Percentiles rank a stretch among this genome's conserved stretches.
These are phyloP conservation scores for Euglossa dilemma DNA, from an alignment of 1,140 invertebrate genomes.

Conservation along the genomic window DNA sequence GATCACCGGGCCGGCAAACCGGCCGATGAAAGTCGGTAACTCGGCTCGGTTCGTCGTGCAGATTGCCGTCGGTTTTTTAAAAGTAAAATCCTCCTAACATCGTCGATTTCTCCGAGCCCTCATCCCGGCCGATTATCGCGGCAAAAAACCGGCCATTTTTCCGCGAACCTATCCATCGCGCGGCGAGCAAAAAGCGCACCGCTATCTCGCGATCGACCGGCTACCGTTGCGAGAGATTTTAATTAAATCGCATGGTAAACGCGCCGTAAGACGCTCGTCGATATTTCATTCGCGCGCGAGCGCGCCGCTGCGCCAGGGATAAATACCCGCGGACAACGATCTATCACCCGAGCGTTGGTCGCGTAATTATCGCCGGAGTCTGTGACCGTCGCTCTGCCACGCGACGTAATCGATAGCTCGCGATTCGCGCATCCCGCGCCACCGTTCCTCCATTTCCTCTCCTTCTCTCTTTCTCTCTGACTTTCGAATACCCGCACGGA, in stretches of 20 bases:
- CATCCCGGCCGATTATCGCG: constrained; percentile 10
- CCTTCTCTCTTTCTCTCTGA: background rate
- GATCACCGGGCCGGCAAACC: constrained; percentile 35
- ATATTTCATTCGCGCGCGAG: constrained; percentile 17
- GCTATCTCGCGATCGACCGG: constrained; percentile 24
- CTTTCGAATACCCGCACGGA: too few species aligned
- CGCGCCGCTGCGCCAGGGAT: background rate
- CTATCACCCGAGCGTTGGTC: background rate
- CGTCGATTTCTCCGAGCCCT: constrained; percentile 17
- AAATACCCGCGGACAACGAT: constrained; percentile 21
- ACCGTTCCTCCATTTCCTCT: background rate
- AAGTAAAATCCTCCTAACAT: constrained; percentile 12
- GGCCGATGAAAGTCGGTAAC: constrained; percentile 30
- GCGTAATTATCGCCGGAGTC: background rate
- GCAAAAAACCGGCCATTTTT: background rate
- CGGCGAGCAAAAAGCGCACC: background rate
- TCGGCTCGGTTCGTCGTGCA: background rate
- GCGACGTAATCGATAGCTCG: background rate
- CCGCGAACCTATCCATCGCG: background rate
- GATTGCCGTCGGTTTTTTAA: background rate
- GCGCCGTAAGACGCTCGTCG: constrained; percentile 9
- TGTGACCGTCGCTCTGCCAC: background rate
- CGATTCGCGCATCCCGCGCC: too few species aligned
- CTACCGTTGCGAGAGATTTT: constrained; percentile 33
- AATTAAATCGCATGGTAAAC: constrained; percentile 43